Base-by-base conservation (phyloP, 2,113 vertebrate genomes). In the Carlito syrichta region DNA sequence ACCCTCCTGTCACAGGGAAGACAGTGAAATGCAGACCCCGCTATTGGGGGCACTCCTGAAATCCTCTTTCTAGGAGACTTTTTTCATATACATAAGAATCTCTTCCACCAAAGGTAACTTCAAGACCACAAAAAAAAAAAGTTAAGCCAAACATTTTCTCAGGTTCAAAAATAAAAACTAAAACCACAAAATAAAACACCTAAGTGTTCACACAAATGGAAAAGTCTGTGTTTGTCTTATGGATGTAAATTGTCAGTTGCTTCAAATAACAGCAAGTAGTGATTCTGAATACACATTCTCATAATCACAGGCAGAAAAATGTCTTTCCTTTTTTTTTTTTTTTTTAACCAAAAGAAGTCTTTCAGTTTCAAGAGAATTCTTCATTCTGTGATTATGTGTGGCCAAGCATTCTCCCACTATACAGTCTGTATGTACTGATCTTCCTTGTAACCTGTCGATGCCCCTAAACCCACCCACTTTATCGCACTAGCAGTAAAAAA, bases 401-500 rank as follows among this genome's bases (percentile, higher is more conserved):
- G 66, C 23, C 22, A 88, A 77, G 4, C 38, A 16, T 19, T 76
- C 60, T 88, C 52, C 38, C 8, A n/a, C 14, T 82, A 30, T 6
- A 69, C 19, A 43, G 54, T 25, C 50, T 40, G 25, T 30, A 27
- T 32, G n/a, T 30, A 19, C 13, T 60, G 62, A 86, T 58, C 71
- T n/a, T n/a, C n/a, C n/a, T n/a, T n/a, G n/a, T n/a, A n/a, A n/a
- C n/a, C n/a, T n/a, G n/a, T n/a, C n/a, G n/a, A n/a, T n/a, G n/a
- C n/a, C n/a, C n/a, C n/a, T n/a, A n/a, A n/a, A 56, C 63, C 89
- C 90, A 43, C 50, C 66, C 5, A 0, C 74, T 97, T 94, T 95
- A 91, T 48, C 43, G 95, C n/a, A n/a, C n/a, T 79, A 79, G 92
- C 73, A 97, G 95, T 60, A 98, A 97, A 98, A 73, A 97, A 96